Percentiles rank a stretch among this genome's conserved stretches.
Evolutionary conservation across 92 coral and sea anemone genomes (phyloP).

Genomic region (Actinostola sp.): DNA sequence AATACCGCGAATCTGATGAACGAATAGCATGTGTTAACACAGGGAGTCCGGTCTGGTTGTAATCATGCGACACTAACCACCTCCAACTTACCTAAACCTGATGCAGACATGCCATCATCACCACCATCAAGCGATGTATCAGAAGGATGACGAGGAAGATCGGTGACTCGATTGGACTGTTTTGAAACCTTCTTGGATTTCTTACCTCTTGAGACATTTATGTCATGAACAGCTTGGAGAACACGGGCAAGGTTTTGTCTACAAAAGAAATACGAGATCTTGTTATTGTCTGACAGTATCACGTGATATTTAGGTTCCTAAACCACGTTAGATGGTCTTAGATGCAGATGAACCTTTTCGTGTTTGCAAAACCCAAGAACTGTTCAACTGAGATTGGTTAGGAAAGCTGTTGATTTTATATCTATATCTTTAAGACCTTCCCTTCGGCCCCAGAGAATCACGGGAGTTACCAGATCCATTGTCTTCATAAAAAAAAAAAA

Average conservation of each 20-base stretch:
- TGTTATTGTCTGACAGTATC: neutral
- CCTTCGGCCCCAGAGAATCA: too few relatives aligned
- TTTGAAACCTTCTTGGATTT: constrained; percentile 36
- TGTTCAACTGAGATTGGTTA: too few relatives aligned
- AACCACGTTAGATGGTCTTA: neutral
- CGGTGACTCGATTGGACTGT: constrained; percentile 64
- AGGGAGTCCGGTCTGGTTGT: too few relatives aligned
- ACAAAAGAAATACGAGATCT: neutral
- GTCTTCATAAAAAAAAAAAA: too few relatives aligned
- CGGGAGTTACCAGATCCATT: too few relatives aligned
- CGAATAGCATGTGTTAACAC: neutral
- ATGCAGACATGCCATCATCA: constrained; percentile 36
- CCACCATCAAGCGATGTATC: constrained; percentile 33
- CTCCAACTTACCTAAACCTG: constrained; percentile 28
- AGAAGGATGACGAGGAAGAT: constrained; percentile 17
- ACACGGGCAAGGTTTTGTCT: constrained; percentile 94
- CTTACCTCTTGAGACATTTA: constrained; percentile 61
- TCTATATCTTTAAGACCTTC: too few relatives aligned
- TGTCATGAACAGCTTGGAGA: constrained; percentile 88
- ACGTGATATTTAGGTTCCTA: neutral
- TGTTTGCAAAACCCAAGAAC: too few relatives aligned
- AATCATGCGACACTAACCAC: too few relatives aligned
- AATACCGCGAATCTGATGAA: constrained; percentile 64
- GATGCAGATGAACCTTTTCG: too few relatives aligned
- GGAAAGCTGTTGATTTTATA: too few relatives aligned